Conservation (phyloP, 2,888 invertebrate species). For the Invenusta paracnida region DNA sequence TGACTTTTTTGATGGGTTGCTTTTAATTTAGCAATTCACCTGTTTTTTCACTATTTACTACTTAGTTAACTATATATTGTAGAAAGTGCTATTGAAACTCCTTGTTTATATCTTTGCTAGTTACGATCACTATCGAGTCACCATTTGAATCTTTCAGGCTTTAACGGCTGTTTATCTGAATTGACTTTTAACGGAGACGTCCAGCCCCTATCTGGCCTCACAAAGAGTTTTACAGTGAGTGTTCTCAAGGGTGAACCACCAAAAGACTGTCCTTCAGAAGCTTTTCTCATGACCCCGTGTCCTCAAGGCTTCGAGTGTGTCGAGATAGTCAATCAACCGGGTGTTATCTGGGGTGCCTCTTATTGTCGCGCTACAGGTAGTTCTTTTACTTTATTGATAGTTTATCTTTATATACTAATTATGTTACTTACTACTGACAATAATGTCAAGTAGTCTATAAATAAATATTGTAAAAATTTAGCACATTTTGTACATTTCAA, state of each 20-base stretch:
- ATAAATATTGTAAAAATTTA: too few species aligned
- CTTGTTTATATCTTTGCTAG: too few species aligned
- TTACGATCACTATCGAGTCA: too few species aligned
- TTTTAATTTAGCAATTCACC: too few species aligned
- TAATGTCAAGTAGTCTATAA: too few species aligned
- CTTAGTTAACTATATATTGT: too few species aligned
- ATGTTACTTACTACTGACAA: too few species aligned
- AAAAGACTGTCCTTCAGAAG: not conserved
- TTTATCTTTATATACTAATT: not conserved
- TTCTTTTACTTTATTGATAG: not conserved
- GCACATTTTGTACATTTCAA: too few species aligned
- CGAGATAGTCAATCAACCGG: not conserved
- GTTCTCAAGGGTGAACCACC: not conserved
- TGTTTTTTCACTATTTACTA: too few species aligned
- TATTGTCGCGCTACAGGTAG: not conserved
- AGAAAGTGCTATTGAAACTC: too few species aligned
- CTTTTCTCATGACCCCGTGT: not conserved
- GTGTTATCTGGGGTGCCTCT: not conserved
- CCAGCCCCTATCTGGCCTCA: slow-evolving; percentile 14
- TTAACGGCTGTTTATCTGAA: slow-evolving; percentile 32
- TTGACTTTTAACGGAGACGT: not conserved
- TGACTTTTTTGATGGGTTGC: too few species aligned
- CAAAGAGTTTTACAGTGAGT: slow-evolving; percentile 12
- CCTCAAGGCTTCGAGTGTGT: not conserved
- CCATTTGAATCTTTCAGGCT: too few species aligned